phyloP scores from a whole-genome alignment of 2,113 vertebrate genomes.

The Ailurus styani region DNA sequence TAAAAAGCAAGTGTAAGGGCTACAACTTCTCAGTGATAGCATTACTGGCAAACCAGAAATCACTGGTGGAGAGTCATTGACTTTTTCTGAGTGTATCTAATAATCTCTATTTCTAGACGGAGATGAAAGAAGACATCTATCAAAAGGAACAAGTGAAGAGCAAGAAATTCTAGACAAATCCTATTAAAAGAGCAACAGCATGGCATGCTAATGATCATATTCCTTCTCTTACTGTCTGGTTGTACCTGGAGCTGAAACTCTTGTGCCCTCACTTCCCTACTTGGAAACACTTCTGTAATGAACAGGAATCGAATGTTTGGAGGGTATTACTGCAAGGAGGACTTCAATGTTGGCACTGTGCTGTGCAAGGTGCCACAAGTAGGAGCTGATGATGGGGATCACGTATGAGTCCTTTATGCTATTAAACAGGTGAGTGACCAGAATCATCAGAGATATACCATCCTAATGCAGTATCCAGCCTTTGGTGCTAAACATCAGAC shows the following conservation, averaged over 20 bases:
- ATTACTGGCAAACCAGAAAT: not conserved
- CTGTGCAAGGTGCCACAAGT: not conserved
- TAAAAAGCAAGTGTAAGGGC: not conserved
- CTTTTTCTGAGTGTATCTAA: not conserved
- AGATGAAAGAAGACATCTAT: not conserved
- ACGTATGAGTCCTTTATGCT: not conserved
- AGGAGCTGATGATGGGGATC: not conserved
- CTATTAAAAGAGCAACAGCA: not conserved
- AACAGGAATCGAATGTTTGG: not conserved
- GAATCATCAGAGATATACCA: not conserved
- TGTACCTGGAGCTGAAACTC: not conserved
- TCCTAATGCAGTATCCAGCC: not conserved
- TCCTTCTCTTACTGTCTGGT: not conserved
- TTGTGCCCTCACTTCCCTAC: not conserved
- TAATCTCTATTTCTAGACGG: not conserved
- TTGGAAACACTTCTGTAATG: not conserved
- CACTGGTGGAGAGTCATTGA: not conserved
- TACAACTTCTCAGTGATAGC: not conserved
- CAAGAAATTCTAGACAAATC: not conserved
- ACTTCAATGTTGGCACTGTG: not conserved
- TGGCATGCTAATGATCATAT: not conserved
- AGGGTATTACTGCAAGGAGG: not conserved
- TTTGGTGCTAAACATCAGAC: not conserved
- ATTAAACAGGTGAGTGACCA: not conserved
- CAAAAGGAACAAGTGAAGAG: not conserved